Evolutionary conservation across 2,888 invertebrate species (phyloP).

Genomic region (Troides aeacus): DNA sequence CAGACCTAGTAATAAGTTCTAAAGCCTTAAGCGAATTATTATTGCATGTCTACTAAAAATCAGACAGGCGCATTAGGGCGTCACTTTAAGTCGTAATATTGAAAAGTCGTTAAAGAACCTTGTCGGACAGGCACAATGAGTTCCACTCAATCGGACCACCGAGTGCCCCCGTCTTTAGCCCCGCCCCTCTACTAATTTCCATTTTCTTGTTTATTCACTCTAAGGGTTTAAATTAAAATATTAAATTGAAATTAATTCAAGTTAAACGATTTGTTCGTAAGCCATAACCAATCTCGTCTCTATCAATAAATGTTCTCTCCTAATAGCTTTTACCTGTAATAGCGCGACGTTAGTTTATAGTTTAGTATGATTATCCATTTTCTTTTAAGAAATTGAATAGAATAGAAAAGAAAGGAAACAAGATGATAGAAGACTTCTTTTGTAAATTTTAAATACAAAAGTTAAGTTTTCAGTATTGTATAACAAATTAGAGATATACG

Average conservation of each 20-base stretch:
- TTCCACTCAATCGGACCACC: slow-evolving; percentile 23
- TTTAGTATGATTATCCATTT: not conserved
- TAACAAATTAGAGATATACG: too few species aligned
- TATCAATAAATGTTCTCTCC: slow-evolving; percentile 16
- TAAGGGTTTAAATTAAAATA: slow-evolving; percentile 19
- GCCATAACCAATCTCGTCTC: slow-evolving; percentile 5
- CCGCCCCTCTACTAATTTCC: slow-evolving; percentile 26
- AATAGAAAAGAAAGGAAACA: not conserved
- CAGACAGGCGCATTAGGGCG: slow-evolving; percentile 23
- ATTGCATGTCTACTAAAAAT: slow-evolving; percentile 26
- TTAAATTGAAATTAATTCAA: slow-evolving; percentile 13
- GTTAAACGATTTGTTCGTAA: slow-evolving; percentile 9
- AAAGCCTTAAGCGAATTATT: slow-evolving; percentile 19
- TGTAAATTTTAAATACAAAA: too few species aligned
- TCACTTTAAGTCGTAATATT: slow-evolving; percentile 23
- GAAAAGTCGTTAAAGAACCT: slow-evolving; percentile 26
- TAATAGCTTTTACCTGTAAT: not conserved
- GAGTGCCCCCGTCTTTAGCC: slow-evolving; percentile 7
- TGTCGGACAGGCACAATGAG: slow-evolving; percentile 24
- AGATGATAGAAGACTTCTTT: not conserved
- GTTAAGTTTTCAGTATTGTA: too few species aligned
- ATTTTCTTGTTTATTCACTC: slow-evolving; percentile 20
- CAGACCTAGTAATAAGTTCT: slow-evolving; percentile 13
- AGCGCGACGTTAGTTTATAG: not conserved
- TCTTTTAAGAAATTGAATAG: not conserved